Percentiles rank a stretch among this genome's conserved stretches.
Evolutionary conservation across 2,113 vertebrate species (phyloP).

Genomic region (Grantiella picta): DNA sequence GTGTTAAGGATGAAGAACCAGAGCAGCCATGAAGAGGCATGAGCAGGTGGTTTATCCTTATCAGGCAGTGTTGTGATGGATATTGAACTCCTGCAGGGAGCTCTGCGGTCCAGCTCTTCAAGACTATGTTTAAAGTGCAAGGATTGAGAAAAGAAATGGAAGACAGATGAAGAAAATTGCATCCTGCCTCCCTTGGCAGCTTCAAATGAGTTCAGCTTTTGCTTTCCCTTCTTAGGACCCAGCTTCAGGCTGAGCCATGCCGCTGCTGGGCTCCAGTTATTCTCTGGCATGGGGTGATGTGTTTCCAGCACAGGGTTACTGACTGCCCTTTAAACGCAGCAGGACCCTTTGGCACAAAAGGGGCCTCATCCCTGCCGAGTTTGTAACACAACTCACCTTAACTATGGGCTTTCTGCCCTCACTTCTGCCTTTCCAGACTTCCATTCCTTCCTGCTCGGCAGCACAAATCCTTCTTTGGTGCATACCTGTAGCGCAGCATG

Average conservation of each 20-base stretch:
- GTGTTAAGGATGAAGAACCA: background rate
- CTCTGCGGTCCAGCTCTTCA: background rate
- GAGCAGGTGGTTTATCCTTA: background rate
- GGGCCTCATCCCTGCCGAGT: background rate
- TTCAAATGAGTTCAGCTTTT: background rate
- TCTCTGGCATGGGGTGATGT: rapidly evolving
- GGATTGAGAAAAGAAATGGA: background rate
- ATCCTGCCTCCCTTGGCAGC: background rate
- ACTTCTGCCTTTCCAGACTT: background rate
- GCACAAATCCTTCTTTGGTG: background rate
- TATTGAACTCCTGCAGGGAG: background rate
- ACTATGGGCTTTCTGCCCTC: background rate
- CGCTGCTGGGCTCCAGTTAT: background rate
- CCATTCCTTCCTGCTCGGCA: background rate
- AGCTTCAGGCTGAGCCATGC: rapidly evolving
- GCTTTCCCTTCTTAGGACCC: background rate
- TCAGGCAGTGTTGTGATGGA: background rate
- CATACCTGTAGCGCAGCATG: background rate
- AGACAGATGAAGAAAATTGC: background rate
- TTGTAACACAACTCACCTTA: background rate
- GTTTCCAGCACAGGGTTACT: rapidly evolving
- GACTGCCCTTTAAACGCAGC: background rate
- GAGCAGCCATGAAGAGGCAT: background rate
- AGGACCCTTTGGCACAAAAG: background rate
- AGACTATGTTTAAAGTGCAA: background rate